Conservation (phyloP, 2,888 invertebrate genomes). For the Apodemia zela region DNA sequence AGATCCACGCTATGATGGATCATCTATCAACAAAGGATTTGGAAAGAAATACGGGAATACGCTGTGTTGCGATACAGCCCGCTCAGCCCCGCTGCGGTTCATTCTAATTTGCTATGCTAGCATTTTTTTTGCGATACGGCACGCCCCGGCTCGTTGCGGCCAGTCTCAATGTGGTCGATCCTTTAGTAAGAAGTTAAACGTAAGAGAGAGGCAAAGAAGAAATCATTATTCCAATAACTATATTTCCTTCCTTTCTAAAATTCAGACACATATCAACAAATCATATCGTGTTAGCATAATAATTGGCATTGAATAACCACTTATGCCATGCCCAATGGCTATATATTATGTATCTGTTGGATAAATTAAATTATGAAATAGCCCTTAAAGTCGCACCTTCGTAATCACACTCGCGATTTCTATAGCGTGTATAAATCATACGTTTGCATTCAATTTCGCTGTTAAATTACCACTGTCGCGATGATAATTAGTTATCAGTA, state of each 20-base stretch:
- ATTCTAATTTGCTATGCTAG: too few species aligned
- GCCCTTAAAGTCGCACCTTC: not conserved
- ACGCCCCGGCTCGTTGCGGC: too few species aligned
- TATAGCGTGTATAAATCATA: not conserved
- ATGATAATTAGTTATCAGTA: conserved; percentile 14
- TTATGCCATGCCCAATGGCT: not conserved
- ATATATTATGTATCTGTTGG: not conserved
- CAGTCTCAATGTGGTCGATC: too few species aligned
- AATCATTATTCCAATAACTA: not conserved
- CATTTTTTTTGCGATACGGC: too few species aligned
- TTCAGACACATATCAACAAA: not conserved
- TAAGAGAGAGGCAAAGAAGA: not conserved
- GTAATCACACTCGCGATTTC: not conserved
- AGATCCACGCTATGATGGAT: too few species aligned
- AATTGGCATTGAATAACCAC: not conserved
- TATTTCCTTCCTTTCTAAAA: not conserved
- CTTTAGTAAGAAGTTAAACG: too few species aligned
- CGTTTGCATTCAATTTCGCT: conserved; percentile 4
- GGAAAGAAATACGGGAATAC: too few species aligned
- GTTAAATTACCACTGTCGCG: not conserved
- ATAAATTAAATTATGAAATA: conserved; percentile 5
- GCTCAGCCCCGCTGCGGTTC: too few species aligned
- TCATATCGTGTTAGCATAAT: not conserved
- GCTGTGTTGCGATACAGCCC: too few species aligned
- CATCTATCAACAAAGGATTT: too few species aligned